These are phyloP conservation scores for Cossypha caffra DNA, from an alignment of 2,797 vertebrate genomes.

Conservation along the genomic window DNA sequence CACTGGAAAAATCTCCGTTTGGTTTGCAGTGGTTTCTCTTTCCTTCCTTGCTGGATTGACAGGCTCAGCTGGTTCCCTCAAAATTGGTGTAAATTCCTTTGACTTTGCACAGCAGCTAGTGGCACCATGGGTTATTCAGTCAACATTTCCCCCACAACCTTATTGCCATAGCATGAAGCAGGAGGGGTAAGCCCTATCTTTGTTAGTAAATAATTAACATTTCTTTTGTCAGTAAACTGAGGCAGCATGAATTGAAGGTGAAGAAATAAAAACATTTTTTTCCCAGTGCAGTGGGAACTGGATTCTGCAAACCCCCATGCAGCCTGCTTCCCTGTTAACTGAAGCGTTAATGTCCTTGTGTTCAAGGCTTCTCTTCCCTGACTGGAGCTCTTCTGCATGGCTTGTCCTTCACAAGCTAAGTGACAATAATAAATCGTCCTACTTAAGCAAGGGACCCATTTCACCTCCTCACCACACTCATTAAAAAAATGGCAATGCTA, in stretches of 20 bases:
- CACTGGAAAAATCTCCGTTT: neutral
- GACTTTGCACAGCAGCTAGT: neutral
- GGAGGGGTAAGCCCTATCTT: neutral
- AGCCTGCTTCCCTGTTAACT: neutral
- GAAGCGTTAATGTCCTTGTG: fast-evolving
- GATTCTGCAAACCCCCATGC: neutral
- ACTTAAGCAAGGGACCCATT: neutral
- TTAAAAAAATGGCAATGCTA: neutral
- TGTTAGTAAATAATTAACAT: neutral
- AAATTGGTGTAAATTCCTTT: neutral
- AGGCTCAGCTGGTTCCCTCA: neutral
- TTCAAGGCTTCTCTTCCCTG: neutral
- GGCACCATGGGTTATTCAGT: neutral
- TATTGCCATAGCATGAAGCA: neutral
- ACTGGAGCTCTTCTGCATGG: neutral
- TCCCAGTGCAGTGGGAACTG: neutral
- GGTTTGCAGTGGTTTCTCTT: neutral
- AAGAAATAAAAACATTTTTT: neutral
- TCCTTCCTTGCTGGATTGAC: neutral
- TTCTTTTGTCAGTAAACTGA: neutral
- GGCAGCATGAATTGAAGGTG: neutral
- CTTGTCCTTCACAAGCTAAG: slow-evolving; percentile 6
- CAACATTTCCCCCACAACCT: neutral
- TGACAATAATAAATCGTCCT: neutral
- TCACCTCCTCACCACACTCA: neutral